Base-by-base conservation (phyloP, 2,113 vertebrate genomes). In the Prunella fulvescens region DNA sequence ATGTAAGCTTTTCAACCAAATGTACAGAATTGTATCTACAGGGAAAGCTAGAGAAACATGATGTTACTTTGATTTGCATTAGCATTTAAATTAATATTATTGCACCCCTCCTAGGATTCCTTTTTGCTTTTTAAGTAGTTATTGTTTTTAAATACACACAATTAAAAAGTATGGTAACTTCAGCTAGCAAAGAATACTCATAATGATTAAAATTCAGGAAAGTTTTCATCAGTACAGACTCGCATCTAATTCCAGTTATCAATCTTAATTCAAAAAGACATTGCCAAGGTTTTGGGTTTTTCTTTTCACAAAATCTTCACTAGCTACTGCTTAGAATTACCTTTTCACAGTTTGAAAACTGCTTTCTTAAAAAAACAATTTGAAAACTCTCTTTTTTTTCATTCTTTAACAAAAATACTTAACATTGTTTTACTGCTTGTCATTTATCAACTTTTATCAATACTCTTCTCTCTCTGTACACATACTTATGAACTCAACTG, bases 231-330 rank as follows among this genome's bases (percentile, higher is more conserved):
- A 92, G 65, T 81, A 91, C 96, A 97, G 89, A 70, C 56, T 65
- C 16, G 44, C 54, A 89, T 89, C 72, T 96, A 93, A 51, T 96
- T 91, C 6, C 1, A 93, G 62, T 77, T 90, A 93, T 66, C 29
- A 11, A 82, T 70, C 94, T 87, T 88, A 86, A 88, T 80, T 87
- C 76, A 91, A 97, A 97, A 95, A 96, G 93, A 92, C 96, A 96
- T 95, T 97, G 96, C 96, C 95, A 96, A 97, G 95, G 93, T 94
- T 96, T 96, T 81, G 81, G 70, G 20, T 15, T 70, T 85, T 66
- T 87, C 23, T 67, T 74, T 73, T 69, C 53, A 33, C 18, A 94
- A 91, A 25, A 86, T 74, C 28, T 88, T 92, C 25, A 91, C 54
- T 73, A 77, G 78, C 45, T 69, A n/a, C 87, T 88, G 51, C 85